Base-by-base conservation (phyloP, 1,140 invertebrate genomes). In the Linepithema humile region DNA sequence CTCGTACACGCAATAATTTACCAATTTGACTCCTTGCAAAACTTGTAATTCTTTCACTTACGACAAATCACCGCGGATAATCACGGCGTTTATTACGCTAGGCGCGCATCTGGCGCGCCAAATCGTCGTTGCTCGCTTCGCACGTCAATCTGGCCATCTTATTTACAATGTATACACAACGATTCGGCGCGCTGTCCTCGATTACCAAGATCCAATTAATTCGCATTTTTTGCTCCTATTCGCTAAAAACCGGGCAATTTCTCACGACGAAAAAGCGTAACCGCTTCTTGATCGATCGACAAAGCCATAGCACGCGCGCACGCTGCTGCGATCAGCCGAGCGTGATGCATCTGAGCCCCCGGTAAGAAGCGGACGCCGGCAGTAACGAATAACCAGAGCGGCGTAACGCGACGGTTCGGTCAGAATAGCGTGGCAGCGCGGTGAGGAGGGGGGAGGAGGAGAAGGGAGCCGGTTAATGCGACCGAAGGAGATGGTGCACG, bases 381-480 rank as follows among this genome's bases (percentile, higher is more conserved):
- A 48, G 48, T 69, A 57, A 70, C 48, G 64, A 80, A 80, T 55
- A 80, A 80, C 75, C 75, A 32, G 75, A 70, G 75, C 75, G 35
- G 35, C 50, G 75, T 80, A 70, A 80, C 75, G 75, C 75, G 48
- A 80, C 75, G 75, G 48, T 78, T 69, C 62, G 23, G 20, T 7
- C 60, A 32, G 74, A 32, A 50, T 50, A 40, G 60, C 60, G 45
- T 40, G 74, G 74, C 26, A 38, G 62, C 43, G 65, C 45, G 45
- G 7, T 15, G 15, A 38, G 43, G 15, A 26, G 75, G 20, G 10
- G 62, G 48, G 32, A 32, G 74, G 20, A 23, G 62, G 62, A 40
- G 35, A 20, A 64, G 20, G 35, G 43, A 38, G 65, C 65, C 23
- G 43, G 65, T 80, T 80, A 80, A 80, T 70, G 38, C 75, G 75